Evolutionary conservation across 2,113 vertebrate species (phyloP).

Genomic region (Grammomys dolichurus): DNA sequence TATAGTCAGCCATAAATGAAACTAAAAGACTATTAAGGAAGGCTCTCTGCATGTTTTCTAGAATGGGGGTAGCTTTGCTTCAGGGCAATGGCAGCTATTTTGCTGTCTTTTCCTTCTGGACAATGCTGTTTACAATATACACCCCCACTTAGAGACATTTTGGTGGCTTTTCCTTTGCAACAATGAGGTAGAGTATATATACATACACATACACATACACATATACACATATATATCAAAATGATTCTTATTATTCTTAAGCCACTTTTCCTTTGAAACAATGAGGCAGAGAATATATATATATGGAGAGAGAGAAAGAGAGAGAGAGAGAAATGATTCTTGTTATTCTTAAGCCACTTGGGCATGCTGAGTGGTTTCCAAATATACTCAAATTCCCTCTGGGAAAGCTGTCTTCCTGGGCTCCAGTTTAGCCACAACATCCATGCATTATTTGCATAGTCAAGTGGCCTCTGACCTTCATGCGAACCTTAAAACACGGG

Average conservation of each 20-base stretch:
- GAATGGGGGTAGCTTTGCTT: neutral
- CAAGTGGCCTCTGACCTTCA: neutral
- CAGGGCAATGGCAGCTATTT: neutral
- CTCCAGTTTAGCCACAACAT: neutral
- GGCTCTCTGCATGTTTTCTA: neutral
- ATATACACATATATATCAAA: too few species aligned
- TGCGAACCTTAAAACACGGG: neutral
- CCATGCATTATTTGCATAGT: neutral
- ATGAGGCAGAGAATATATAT: too few species aligned
- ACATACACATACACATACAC: too few species aligned
- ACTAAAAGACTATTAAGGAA: neutral
- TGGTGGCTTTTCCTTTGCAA: neutral
- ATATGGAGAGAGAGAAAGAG: too few species aligned
- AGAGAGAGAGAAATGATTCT: neutral
- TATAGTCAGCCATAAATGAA: neutral
- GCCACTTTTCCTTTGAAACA: too few species aligned
- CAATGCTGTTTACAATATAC: neutral
- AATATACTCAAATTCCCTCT: neutral
- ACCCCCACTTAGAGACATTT: neutral
- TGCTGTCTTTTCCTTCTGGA: neutral
- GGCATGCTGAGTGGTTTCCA: neutral
- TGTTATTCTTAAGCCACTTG: neutral
- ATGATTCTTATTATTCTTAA: too few species aligned
- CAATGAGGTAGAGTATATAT: neutral
- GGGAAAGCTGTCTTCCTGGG: neutral